A percentile compares a stretch with the other conserved stretches of the same genome.
These are phyloP conservation scores for Pangasius mekongensis DNA, from an alignment of 2,797 vertebrate genomes.

Conservation along the genomic window DNA sequence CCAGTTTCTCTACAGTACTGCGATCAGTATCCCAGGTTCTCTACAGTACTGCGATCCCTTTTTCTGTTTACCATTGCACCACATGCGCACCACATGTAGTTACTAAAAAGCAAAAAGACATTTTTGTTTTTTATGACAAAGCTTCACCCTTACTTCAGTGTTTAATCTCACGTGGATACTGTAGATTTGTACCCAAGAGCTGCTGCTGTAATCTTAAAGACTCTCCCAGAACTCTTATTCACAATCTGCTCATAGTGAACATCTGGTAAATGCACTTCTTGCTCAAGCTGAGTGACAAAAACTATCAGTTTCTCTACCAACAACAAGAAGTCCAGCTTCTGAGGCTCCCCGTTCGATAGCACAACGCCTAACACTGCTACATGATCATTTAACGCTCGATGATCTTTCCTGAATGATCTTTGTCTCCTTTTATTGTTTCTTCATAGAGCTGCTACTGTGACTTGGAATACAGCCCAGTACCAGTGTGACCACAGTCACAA, in stretches of 20 bases:
- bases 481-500: conserved; percentile 67
- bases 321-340: neutral
- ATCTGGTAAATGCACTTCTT: neutral
- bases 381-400: conserved; percentile 49
- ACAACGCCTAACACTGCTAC: neutral
- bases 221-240: neutral
- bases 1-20: too few species aligned
- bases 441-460: conserved; percentile 67
- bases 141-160: neutral
- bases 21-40: too few species aligned
- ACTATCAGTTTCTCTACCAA: too few species aligned
- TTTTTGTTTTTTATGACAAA: too few species aligned
- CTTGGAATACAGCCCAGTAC: conserved; percentile 67
- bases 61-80: too few species aligned
- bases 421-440: conserved; percentile 68
- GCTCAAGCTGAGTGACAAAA: neutral
- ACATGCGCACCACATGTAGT: too few species aligned
- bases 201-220: neutral
- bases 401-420: conserved; percentile 56
- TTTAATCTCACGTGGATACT: neutral
- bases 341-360: neutral
- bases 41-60: too few species aligned
- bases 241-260: neutral
- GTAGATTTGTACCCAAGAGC: too few species aligned
- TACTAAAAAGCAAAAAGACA: too few species aligned